phyloP scores from a whole-genome alignment of 2,888 invertebrate species.

The Encarsia formosa region DNA sequence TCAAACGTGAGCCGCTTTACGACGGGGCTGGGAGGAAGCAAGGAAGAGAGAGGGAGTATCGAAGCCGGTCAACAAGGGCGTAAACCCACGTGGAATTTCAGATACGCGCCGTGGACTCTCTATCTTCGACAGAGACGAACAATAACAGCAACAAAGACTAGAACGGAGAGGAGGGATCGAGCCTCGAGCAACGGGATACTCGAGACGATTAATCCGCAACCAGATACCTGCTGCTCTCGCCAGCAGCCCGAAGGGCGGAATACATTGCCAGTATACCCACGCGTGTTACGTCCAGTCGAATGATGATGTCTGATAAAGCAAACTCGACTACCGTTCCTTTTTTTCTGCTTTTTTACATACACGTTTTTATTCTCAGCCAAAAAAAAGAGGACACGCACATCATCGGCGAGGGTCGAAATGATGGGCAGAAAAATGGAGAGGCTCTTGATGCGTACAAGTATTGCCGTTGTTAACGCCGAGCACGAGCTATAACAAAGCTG shows the following conservation, averaged over 20 bases:
- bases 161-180: not conserved
- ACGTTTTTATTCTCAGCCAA: no score
- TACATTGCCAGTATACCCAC: not conserved
- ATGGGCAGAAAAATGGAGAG: no score
- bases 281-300: conserved; percentile 1
- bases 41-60: conserved; percentile 2
- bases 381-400: no score
- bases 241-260: not conserved
- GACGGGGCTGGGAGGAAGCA: conserved; percentile 21
- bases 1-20: conserved; percentile 24
- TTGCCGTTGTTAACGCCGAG: no score
- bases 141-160: no score
- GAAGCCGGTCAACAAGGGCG: conserved; percentile 15
- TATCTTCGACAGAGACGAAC: no score
- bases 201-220: conserved; percentile 20
- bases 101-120: not conserved
- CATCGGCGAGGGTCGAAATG: no score
- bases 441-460: no score
- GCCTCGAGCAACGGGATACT: not conserved
- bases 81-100: conserved; percentile 15
- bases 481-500: no score
- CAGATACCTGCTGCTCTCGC: conserved; percentile 8
- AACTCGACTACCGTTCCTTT: conserved; percentile 4
- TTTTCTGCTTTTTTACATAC: conserved; percentile 25
- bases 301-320: conserved; percentile 10